Evolutionary conservation across 2,888 invertebrate genomes (phyloP).

Genomic region (Lamproptera curius): DNA sequence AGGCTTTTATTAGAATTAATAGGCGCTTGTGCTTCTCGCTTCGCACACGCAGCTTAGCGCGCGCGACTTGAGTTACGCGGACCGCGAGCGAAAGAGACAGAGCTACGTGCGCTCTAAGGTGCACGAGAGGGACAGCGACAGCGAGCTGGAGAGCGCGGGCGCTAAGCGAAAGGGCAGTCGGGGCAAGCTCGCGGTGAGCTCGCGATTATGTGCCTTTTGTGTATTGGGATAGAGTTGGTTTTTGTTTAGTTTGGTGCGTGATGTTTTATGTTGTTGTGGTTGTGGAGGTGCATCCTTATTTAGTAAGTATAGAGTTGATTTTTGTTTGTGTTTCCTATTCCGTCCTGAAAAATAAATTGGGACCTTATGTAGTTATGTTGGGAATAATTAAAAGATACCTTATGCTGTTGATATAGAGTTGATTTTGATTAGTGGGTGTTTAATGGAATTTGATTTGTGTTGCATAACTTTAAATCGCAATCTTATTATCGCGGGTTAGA

Average conservation of each 20-base stretch:
- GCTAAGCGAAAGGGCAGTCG: constrained; percentile 79
- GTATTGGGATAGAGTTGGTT: constrained; percentile 43
- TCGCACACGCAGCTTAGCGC: constrained; percentile 68
- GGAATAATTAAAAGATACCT: not conserved
- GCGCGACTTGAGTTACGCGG: constrained; percentile 71
- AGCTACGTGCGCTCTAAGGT: constrained; percentile 74
- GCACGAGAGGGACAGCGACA: constrained; percentile 88
- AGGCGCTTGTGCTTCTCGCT: constrained; percentile 24
- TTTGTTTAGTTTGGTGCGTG: constrained; percentile 16
- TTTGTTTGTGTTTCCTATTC: no score
- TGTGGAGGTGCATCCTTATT: no score
- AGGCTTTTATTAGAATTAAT: no score
- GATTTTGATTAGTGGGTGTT: no score
- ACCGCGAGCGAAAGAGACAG: constrained; percentile 72
- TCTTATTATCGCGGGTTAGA: no score
- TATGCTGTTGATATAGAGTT: no score
- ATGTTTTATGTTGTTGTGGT: constrained; percentile 19
- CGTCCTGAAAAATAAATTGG: no score
- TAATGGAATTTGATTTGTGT: no score
- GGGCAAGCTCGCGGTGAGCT: constrained; percentile 84
- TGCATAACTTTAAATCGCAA: no score
- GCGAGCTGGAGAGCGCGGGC: constrained; percentile 84
- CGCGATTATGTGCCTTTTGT: constrained; percentile 38
- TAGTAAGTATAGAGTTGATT: no score
- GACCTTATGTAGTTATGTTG: not conserved